Percentiles rank a stretch among this genome's conserved stretches.
phyloP scores from a whole-genome alignment of 1,140 invertebrate genomes.

The Camponotus floridanus region DNA sequence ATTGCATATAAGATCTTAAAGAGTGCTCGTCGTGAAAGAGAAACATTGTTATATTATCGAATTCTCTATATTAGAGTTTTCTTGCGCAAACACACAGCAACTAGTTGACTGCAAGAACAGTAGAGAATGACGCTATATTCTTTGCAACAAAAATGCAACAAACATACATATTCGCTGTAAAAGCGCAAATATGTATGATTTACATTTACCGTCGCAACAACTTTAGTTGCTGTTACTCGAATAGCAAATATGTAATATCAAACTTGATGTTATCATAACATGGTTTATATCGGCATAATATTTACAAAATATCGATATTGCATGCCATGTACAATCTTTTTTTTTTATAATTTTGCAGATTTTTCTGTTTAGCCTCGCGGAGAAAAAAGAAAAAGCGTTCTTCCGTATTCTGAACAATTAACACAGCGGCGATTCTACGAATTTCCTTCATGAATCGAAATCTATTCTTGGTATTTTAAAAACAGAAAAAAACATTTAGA shows the following conservation, averaged over 20 bases:
- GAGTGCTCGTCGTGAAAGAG: background rate
- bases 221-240: constrained; percentile 58
- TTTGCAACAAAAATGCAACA: constrained; percentile 16
- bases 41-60: constrained; percentile 3
- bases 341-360: background rate
- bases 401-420: background rate
- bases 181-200: constrained; percentile 73
- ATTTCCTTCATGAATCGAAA: background rate
- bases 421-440: background rate
- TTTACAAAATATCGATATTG: constrained; percentile 51
- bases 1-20: constrained; percentile 4
- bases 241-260: constrained; percentile 61
- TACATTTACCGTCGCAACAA: constrained; percentile 51
- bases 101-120: constrained; percentile 13
- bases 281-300: constrained; percentile 41
- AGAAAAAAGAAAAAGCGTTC: background rate
- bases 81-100: constrained; percentile 19
- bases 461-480: background rate
- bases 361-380: background rate
- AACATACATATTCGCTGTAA: constrained; percentile 71
- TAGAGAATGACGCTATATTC: background rate
- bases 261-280: constrained; percentile 53
- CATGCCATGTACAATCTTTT: constrained; percentile 13
- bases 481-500: constrained; percentile 22
- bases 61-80: constrained; percentile 21